Evolutionary conservation across 1,140 invertebrate genomes (phyloP).

Genomic region (Lordiphosa clarofinis): DNA sequence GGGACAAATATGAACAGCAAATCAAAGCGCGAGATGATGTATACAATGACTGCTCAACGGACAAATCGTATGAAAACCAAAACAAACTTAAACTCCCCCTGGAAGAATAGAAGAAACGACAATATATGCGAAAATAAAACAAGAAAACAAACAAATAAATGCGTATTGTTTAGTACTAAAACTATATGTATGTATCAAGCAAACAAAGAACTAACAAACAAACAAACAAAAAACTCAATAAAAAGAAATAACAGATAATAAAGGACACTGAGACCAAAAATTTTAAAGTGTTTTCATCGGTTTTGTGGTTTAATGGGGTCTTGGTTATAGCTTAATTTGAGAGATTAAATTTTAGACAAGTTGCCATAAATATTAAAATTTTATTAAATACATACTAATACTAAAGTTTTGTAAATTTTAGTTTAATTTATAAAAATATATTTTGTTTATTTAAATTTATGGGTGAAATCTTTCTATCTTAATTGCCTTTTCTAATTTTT

Average conservation of each 20-base stretch:
- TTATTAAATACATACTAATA: too few species aligned
- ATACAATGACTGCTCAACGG: slow-evolving; percentile 62
- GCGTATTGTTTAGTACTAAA: slow-evolving; percentile 26
- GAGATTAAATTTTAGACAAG: too few species aligned
- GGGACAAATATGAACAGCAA: slow-evolving; percentile 1
- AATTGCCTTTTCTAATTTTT: too few species aligned
- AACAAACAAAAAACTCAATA: slow-evolving; percentile 28
- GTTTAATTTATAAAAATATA: too few species aligned
- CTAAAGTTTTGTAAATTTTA: too few species aligned
- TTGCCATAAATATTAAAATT: too few species aligned
- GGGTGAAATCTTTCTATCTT: too few species aligned
- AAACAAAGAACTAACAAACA: slow-evolving; percentile 25
- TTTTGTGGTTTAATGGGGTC: too few species aligned
- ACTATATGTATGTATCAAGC: slow-evolving; percentile 44
- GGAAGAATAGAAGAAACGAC: slow-evolving; percentile 53
- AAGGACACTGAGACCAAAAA: slow-evolving; percentile 75
- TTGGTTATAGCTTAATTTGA: too few species aligned
- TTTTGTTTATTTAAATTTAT: too few species aligned
- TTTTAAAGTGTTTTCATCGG: too few species aligned
- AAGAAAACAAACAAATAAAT: slow-evolving; percentile 8
- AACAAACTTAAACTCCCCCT: slow-evolving; percentile 17
- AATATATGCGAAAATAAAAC: slow-evolving; percentile 52
- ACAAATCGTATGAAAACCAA: slow-evolving; percentile 46
- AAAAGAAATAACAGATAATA: slow-evolving; percentile 64
- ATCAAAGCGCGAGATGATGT: slow-evolving; percentile 15